Base-by-base conservation (phyloP, 2,797 vertebrate genomes). In the Sarcoramphus papa region DNA sequence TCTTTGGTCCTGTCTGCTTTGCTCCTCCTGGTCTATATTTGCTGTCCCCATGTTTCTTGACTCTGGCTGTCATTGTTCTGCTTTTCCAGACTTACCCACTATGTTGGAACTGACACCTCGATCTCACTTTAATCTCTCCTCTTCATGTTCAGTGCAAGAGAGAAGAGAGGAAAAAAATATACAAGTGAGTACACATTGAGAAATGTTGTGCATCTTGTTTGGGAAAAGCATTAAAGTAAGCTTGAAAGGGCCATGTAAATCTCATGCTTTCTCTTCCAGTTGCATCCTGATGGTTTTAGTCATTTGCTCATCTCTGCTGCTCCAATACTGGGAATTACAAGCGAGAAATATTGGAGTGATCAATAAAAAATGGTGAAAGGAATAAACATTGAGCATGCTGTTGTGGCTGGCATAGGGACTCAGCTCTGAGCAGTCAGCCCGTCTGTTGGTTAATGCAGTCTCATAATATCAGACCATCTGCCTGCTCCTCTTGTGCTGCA, bases 391-490 rank as follows among this genome's bases (percentile, higher is more conserved):
- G 96, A 91, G 90, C 86, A 23, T 68, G 93, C 77, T 94, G 96
- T 87, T 95, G 90, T 94, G 96, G 77, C 96, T 96, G 96, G 96
- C 92, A 9, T 2, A 37, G 28, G 80, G 83, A 18, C 90, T 53
- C 83, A 27, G 70, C 40, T 78, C 92, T 90, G 93, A 96, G 93
- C 92, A 88, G 83, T 95, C 89, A 74, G 93, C 62, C 91, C 48
- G 79, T 35, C 93, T 95, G 95, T 84, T 92, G 95, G 91, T 41
- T 60, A 48, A 35, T 65, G 82, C 51, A 77, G 45, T 75, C 94
- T 90, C 65, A 43, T 79, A 69, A 73, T 83, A 78, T 73, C 88
- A 48, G 77, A 62, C 95, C 94, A 94, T 95, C 96, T 97, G 97
- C 92, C 96, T 27, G 15, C 73, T 87, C 33, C 88, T 75, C 70